Conservation (phyloP, 1,140 invertebrate species). For the Zaprionus lachaisei region DNA sequence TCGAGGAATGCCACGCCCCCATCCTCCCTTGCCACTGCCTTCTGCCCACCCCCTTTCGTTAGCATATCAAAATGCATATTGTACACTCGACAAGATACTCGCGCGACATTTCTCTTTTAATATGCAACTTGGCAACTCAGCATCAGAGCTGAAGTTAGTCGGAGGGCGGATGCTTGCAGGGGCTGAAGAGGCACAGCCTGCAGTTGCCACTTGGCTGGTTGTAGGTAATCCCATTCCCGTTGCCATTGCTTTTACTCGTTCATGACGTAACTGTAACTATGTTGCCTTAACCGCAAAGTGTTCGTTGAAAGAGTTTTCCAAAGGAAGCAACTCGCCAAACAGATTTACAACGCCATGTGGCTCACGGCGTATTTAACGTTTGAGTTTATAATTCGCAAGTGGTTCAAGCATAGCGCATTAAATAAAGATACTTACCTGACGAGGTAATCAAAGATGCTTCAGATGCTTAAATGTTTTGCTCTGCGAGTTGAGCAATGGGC, state of each 20-base stretch:
- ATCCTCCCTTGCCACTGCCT: conserved; percentile 11
- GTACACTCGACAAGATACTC: conserved; percentile 67
- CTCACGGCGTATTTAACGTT: conserved; percentile 1
- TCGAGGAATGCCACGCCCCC: conserved; percentile 7
- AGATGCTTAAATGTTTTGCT: not conserved
- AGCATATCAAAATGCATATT: conserved; percentile 75
- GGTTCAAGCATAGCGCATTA: not conserved
- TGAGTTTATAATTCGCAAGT: conserved; percentile 13
- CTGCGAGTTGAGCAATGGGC: not conserved
- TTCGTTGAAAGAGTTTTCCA: not conserved
- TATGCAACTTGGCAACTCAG: conserved; percentile 46
- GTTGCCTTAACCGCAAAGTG: conserved; percentile 11
- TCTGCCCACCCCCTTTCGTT: conserved; percentile 19
- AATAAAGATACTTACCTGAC: not conserved
- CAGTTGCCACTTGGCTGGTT: conserved; percentile 18
- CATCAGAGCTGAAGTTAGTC: not conserved
- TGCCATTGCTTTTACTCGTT: not conserved
- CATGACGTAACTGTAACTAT: conserved; percentile 1
- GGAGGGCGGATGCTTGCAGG: too few species aligned
- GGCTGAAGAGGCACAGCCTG: not conserved
- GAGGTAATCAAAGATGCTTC: not conserved
- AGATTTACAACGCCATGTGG: not conserved
- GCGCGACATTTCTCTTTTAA: conserved; percentile 64
- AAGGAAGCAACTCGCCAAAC: not conserved
- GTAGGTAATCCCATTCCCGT: not conserved